These are phyloP conservation scores for Sebastes diaconus DNA, from an alignment of 2,797 vertebrate genomes.

Conservation along the genomic window DNA sequence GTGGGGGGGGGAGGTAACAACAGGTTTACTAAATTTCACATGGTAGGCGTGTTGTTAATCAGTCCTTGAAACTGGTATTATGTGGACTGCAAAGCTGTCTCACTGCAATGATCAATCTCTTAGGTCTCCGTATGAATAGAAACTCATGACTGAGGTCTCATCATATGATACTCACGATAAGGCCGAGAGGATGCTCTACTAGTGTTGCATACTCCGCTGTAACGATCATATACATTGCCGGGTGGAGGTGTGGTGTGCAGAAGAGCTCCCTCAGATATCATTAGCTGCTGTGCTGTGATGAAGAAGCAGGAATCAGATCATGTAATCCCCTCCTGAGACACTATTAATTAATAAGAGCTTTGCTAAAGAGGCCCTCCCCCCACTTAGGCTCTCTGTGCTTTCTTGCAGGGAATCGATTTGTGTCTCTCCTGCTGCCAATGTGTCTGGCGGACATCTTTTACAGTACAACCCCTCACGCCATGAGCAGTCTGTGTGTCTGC, in stretches of 20 bases:
- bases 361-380: conserved; percentile 71
- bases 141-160: conserved; percentile 21
- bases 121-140: conserved; percentile 17
- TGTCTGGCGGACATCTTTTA: conserved; percentile 81
- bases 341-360: conserved; percentile 82
- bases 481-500: conserved; percentile 74
- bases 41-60: no score
- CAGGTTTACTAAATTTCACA: no score
- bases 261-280: conserved; percentile 74
- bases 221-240: conserved; percentile 35
- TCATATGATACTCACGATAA: conserved; percentile 46
- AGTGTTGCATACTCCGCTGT: conserved; percentile 36
- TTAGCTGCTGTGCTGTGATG: conserved; percentile 75
- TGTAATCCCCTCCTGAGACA: conserved; percentile 77
- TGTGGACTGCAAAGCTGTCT: conserved; percentile 7
- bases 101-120: conserved; percentile 20
- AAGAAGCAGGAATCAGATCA: conserved; percentile 80
- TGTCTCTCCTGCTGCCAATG: conserved; percentile 79
- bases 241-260: conserved; percentile 45
- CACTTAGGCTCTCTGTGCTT: conserved; percentile 69
- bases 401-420: conserved; percentile 77
- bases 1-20: no score
- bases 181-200: conserved; percentile 31
- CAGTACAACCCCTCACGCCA: conserved; percentile 64
- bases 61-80: conserved; percentile 3